A percentile compares a stretch with the other conserved stretches of the same genome.
Conservation (phyloP, 2,797 vertebrate species). For the Oryzias sinensis region DNA sequence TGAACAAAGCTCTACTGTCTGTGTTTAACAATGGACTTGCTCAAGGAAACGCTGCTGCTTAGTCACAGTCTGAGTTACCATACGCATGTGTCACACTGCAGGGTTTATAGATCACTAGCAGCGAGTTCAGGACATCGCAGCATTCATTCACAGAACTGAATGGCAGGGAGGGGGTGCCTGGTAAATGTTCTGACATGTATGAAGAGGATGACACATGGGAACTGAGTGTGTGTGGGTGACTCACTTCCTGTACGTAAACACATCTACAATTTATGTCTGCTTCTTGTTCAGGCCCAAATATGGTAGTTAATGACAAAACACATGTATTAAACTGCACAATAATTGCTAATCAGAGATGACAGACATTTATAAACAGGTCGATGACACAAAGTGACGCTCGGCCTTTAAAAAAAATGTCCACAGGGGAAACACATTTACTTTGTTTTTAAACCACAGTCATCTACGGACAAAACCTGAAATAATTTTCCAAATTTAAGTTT, state of each 20-base stretch:
- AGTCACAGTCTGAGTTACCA: constrained; percentile 51
- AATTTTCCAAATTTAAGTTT: no score
- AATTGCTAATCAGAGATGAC: constrained; percentile 29
- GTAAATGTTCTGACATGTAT: neutral
- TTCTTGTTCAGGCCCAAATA: constrained; percentile 1
- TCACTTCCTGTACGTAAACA: constrained; percentile 49
- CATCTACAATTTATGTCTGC: constrained; percentile 8
- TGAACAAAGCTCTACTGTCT: constrained; percentile 48
- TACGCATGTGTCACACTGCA: constrained; percentile 12
- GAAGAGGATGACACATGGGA: constrained; percentile 21
- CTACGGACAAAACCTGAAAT: no score
- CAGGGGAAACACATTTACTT: no score
- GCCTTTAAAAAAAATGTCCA: no score
- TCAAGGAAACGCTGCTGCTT: constrained; percentile 53
- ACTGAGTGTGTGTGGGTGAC: constrained; percentile 28
- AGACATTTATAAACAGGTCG: constrained; percentile 10
- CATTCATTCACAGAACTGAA: constrained; percentile 22
- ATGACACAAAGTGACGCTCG: neutral
- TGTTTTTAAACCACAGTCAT: no score
- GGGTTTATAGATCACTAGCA: constrained; percentile 41
- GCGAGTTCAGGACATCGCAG: constrained; percentile 16
- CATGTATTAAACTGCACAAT: constrained; percentile 38
- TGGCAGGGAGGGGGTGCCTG: neutral
- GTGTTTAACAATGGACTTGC: constrained; percentile 48
- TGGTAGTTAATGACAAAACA: neutral